Conservation (phyloP, 2,797 vertebrate genomes). For the Sebastes miniatus region DNA sequence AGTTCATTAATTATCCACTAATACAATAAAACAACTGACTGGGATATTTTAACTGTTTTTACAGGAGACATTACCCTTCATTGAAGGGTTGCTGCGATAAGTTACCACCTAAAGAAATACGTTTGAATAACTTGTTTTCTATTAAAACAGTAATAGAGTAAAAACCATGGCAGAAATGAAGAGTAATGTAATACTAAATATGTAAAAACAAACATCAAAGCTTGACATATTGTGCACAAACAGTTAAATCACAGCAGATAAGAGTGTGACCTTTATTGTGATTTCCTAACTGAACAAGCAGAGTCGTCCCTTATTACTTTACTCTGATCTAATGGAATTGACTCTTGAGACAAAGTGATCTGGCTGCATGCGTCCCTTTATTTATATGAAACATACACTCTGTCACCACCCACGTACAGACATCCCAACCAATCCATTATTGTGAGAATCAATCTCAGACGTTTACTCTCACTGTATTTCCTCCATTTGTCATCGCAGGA, state of each 20-base stretch:
- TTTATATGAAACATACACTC: slow-evolving; percentile 46
- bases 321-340: slow-evolving; percentile 50
- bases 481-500: slow-evolving; percentile 38
- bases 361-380: slow-evolving; percentile 44
- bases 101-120: not conserved
- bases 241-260: slow-evolving; percentile 21
- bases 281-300: slow-evolving; percentile 46
- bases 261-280: slow-evolving; percentile 37
- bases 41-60: not conserved
- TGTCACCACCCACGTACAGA: slow-evolving; percentile 31
- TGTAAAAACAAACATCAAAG: not conserved
- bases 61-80: not conserved
- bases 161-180: not conserved
- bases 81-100: not conserved
- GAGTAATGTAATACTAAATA: not conserved
- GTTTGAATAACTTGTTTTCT: not conserved
- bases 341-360: slow-evolving; percentile 57
- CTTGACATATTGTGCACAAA: not conserved
- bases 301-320: slow-evolving; percentile 43
- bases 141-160: not conserved
- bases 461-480: slow-evolving; percentile 19
- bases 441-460: slow-evolving; percentile 54
- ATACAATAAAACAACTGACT: not conserved
- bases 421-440: slow-evolving; percentile 44
- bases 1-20: not conserved